These are phyloP conservation scores for Entomobrya proxima DNA, from an alignment of 2,888 invertebrate species.

Conservation along the genomic window DNA sequence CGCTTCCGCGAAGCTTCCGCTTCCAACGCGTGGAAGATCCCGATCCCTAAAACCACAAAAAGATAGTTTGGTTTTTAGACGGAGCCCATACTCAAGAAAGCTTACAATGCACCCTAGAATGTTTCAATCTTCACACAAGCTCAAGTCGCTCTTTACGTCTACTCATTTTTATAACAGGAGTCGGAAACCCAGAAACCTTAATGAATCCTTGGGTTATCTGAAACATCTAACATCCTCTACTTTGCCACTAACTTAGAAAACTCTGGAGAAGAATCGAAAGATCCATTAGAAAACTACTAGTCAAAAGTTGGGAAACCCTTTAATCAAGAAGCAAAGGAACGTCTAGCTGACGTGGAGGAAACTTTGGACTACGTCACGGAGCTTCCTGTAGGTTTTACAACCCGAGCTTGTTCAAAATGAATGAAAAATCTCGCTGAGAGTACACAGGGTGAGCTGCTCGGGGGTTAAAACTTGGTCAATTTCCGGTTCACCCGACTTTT, in stretches of 20 bases:
- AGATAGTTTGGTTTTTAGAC: conserved; percentile 84
- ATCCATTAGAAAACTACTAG: conserved; percentile 56
- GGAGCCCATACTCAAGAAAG: conserved; percentile 97
- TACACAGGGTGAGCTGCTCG: conserved; percentile 82
- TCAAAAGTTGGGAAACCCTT: conserved; percentile 78
- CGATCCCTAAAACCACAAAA: no score
- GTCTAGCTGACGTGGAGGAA: conserved; percentile 71
- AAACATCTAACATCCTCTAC: conserved; percentile 80
- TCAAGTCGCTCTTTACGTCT: conserved; percentile 77
- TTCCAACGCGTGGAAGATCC: conserved; percentile 90
- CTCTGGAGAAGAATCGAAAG: conserved; percentile 10
- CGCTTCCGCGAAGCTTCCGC: background rate
- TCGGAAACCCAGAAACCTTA: conserved; percentile 81
- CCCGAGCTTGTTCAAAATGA: conserved; percentile 77
- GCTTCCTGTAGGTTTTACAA: conserved; percentile 81
- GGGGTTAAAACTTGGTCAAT: conserved; percentile 79
- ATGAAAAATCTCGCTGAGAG: conserved; percentile 82
- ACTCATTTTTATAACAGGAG: conserved; percentile 88
- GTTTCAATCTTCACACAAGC: conserved; percentile 59
- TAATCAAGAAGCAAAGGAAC: conserved; percentile 44
- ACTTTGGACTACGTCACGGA: conserved; percentile 42
- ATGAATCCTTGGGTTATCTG: conserved; percentile 80
- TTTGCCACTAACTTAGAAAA: conserved; percentile 78
- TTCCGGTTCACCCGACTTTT: conserved; percentile 81
- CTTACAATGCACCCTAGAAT: conserved; percentile 79